Conservation (phyloP, 2,113 vertebrate genomes). For the Cyprinodon variegatus region DNA sequence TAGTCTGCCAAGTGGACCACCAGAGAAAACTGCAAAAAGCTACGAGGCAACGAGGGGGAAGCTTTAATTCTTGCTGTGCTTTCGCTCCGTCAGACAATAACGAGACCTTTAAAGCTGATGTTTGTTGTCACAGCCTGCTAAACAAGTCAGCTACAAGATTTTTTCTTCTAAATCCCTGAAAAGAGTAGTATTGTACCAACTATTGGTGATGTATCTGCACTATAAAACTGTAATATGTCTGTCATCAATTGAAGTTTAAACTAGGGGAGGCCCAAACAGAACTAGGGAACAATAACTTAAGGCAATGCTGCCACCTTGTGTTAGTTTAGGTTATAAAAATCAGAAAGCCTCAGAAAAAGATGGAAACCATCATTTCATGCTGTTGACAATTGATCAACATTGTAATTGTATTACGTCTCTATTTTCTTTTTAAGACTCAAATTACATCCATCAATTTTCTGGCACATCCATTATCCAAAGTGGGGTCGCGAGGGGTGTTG, state of each 20-base stretch:
- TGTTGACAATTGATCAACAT: too few relatives aligned
- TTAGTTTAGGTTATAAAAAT: background rate
- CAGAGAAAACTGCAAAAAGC: conserved; percentile 46
- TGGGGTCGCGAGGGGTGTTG: too few relatives aligned
- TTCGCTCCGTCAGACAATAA: conserved; percentile 28
- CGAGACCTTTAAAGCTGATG: conserved; percentile 9
- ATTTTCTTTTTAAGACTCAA: background rate
- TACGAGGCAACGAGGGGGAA: conserved; percentile 20
- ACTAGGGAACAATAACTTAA: conserved; percentile 15
- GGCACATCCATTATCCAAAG: too few relatives aligned
- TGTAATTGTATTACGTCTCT: background rate
- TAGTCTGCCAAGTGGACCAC: conserved; percentile 55
- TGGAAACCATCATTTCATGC: background rate
- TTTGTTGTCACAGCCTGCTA: conserved; percentile 1
- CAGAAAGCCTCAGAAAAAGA: background rate
- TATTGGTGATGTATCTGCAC: background rate
- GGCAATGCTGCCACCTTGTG: conserved; percentile 75
- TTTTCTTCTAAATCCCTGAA: background rate
- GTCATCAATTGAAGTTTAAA: background rate
- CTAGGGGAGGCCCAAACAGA: conserved; percentile 4
- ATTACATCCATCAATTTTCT: background rate
- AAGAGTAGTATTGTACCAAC: background rate
- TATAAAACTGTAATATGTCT: background rate
- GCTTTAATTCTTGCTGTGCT: conserved; percentile 28
- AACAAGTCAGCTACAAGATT: background rate